phyloP scores from a whole-genome alignment of 2,113 vertebrate species.

The Peromyscus polionotus region DNA sequence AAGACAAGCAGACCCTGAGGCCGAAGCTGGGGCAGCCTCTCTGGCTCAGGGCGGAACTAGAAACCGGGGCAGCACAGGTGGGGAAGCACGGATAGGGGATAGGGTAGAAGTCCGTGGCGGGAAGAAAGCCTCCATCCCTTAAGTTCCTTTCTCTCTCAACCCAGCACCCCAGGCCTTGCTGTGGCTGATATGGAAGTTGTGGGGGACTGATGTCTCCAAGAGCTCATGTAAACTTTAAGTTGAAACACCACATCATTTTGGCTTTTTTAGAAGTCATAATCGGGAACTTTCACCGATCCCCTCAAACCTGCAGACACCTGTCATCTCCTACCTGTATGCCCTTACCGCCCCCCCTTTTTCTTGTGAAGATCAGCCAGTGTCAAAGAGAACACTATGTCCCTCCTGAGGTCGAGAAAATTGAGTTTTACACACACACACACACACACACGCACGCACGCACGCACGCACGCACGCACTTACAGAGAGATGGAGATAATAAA shows the following conservation, averaged over 20 bases:
- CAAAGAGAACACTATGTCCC: conserved; percentile 38
- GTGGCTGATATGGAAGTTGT: background rate
- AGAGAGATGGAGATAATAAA: background rate
- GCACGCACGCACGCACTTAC: background rate
- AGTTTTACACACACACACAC: background rate
- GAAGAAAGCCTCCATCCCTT: too few species aligned
- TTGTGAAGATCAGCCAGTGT: background rate
- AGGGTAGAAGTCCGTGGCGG: background rate
- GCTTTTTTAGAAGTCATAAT: background rate
- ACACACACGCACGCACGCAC: background rate
- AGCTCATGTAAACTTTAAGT: background rate
- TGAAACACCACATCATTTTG: background rate
- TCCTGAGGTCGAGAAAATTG: background rate
- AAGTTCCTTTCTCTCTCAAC: background rate
- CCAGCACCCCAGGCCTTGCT: background rate
- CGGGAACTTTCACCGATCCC: rapidly evolving
- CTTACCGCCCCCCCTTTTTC: rapidly evolving
- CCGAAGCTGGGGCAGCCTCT: too few species aligned
- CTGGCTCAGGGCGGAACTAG: rapidly evolving
- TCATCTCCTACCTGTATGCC: rapidly evolving
- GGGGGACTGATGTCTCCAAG: background rate
- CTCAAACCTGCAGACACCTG: background rate
- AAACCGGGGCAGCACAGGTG: rapidly evolving
- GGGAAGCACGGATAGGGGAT: rapidly evolving
- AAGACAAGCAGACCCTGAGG: background rate